Percentiles rank a stretch among this genome's conserved stretches.
Evolutionary conservation across 2,797 vertebrate genomes (phyloP).

Genomic region (Mormyrops attenuatus): DNA sequence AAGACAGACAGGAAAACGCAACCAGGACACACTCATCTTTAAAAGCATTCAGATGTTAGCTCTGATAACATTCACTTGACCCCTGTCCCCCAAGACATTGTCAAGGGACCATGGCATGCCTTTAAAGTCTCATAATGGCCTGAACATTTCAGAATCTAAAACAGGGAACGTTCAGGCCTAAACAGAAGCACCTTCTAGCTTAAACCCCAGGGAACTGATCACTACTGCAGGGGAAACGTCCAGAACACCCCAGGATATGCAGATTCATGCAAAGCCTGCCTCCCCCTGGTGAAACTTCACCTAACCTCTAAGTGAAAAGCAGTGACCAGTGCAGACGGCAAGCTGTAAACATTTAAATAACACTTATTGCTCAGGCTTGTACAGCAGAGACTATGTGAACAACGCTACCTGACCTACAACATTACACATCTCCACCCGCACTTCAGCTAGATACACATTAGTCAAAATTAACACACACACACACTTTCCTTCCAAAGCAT

Average conservation of each 20-base stretch:
- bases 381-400: not conserved
- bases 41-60: not conserved
- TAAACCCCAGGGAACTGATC: not conserved
- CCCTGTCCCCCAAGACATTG: not conserved
- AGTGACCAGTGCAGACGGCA: not conserved
- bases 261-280: not conserved
- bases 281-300: not conserved
- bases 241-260: not conserved
- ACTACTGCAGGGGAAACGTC: not conserved
- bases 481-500: constrained; percentile 52
- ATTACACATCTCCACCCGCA: not conserved
- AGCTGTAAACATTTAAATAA: not conserved
- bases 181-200: not conserved
- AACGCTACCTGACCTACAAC: not conserved
- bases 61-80: not conserved
- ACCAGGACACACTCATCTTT: not conserved
- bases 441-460: not conserved
- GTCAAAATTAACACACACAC: not conserved
- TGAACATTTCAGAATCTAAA: not conserved
- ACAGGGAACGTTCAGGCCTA: not conserved
- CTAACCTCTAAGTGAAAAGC: not conserved
- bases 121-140: not conserved
- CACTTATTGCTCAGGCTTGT: not conserved
- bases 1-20: not conserved
- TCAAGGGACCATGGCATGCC: not conserved